Conservation (phyloP, 1,140 invertebrate species). For the Temnothorax longispinosus region DNA sequence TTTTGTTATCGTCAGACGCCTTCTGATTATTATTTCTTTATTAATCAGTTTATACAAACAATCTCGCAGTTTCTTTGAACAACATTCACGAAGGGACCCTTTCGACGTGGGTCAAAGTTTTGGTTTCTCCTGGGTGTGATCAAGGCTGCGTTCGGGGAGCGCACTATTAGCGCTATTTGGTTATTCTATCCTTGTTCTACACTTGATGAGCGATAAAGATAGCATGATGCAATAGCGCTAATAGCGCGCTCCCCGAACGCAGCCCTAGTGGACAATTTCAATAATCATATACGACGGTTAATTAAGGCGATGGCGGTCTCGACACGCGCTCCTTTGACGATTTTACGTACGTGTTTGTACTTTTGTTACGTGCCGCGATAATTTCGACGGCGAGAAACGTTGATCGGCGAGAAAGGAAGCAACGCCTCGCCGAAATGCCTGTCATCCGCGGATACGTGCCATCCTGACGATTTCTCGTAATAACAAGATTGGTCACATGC, state of each 20-base stretch:
- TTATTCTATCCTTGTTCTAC: too few species aligned
- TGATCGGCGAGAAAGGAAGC: neutral
- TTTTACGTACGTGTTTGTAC: conserved; percentile 55
- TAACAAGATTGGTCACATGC: neutral
- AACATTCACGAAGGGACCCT: neutral
- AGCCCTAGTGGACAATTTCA: neutral
- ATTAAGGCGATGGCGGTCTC: conserved; percentile 14
- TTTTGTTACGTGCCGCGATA: conserved; percentile 49
- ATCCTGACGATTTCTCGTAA: conserved; percentile 7
- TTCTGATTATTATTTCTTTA: neutral
- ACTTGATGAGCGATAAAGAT: too few species aligned
- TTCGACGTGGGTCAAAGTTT: neutral
- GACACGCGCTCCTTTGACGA: conserved; percentile 44
- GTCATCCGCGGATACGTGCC: neutral
- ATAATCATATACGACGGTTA: neutral
- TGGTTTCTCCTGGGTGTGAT: neutral
- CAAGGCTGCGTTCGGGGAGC: too few species aligned
- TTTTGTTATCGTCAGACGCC: neutral
- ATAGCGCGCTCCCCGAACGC: too few species aligned
- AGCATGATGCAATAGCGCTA: too few species aligned
- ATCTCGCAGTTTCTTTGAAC: neutral
- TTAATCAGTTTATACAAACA: neutral
- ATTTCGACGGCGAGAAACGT: neutral
- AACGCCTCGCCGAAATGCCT: neutral
- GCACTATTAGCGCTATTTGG: too few species aligned